A percentile compares a stretch with the other conserved stretches of the same genome.
phyloP scores from a whole-genome alignment of 2,113 vertebrate species.

The Pteruthius melanotis region DNA sequence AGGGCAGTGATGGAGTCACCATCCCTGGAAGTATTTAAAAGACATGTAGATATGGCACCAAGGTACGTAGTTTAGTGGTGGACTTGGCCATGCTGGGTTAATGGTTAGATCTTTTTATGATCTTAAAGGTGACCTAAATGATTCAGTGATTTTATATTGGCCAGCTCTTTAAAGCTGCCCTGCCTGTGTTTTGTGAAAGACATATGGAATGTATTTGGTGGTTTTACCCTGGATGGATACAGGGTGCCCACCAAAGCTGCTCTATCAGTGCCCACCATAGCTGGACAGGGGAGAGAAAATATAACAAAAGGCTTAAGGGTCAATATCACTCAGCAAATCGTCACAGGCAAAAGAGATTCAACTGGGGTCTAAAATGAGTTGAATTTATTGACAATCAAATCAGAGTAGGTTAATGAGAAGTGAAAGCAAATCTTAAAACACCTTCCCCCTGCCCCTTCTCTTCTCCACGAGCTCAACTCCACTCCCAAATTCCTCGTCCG shows the following conservation, averaged over 20 bases:
- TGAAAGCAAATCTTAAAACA: neutral
- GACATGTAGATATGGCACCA: neutral
- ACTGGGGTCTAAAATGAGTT: neutral
- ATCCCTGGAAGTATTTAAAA: neutral
- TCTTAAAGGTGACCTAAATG: neutral
- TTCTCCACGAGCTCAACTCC: neutral
- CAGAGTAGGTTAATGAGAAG: neutral
- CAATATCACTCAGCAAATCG: neutral
- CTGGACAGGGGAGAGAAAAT: neutral
- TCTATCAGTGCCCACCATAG: neutral
- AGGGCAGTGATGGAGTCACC: neutral
- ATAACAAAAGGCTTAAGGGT: neutral
- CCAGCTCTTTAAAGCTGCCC: neutral
- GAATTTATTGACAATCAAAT: neutral
- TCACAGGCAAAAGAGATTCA: neutral
- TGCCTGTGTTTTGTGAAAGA: neutral
- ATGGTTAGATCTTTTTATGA: accelerated
- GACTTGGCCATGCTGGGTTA: neutral
- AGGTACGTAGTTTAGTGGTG: no score
- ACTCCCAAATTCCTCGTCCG: neutral
- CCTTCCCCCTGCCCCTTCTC: neutral
- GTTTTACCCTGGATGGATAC: neutral
- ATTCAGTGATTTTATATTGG: neutral
- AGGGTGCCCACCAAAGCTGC: neutral
- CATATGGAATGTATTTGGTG: neutral